A percentile compares a stretch with the other conserved stretches of the same genome.
These are phyloP conservation scores for Pseudachorutes palmiensis DNA, from an alignment of 1,140 invertebrate genomes.

Conservation along the genomic window DNA sequence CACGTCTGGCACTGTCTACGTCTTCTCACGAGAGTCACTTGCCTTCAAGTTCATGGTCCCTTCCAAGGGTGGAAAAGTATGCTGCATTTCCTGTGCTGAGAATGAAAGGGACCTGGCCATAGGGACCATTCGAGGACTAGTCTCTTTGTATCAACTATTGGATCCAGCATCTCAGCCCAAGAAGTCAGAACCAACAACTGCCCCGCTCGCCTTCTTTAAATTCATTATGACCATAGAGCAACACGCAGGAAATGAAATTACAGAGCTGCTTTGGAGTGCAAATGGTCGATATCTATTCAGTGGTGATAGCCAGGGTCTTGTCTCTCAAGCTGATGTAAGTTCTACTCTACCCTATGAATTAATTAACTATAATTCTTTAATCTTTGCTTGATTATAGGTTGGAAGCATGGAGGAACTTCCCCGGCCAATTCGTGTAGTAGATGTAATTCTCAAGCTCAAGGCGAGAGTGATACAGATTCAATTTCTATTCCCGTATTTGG, in stretches of 20 bases:
- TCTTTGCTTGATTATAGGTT: not conserved
- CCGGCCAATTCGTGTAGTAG: conserved; percentile 20
- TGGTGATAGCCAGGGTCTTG: conserved; percentile 30
- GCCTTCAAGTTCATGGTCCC: conserved; percentile 34
- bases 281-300: conserved; percentile 35
- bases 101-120: conserved; percentile 33
- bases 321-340: conserved; percentile 35
- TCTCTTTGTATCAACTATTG: conserved; percentile 26
- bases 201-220: not conserved
- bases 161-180: not conserved
- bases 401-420: conserved; percentile 24
- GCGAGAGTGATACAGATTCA: conserved; percentile 29
- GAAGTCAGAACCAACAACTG: not conserved
- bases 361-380: not conserved
- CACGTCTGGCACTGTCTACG: conserved; percentile 29
- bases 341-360: not conserved
- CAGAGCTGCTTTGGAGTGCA: conserved; percentile 35
- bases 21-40: conserved; percentile 27
- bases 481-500: conserved; percentile 33
- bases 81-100: conserved; percentile 24
- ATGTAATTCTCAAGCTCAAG: conserved; percentile 27
- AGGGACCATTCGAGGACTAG: conserved; percentile 29
- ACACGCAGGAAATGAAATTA: conserved; percentile 32
- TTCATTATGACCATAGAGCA: conserved; percentile 24
- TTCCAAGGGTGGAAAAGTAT: conserved; percentile 36